Evolutionary conservation across 2,113 vertebrate species (phyloP).

Genomic region (Phalacrocorax carbo): DNA sequence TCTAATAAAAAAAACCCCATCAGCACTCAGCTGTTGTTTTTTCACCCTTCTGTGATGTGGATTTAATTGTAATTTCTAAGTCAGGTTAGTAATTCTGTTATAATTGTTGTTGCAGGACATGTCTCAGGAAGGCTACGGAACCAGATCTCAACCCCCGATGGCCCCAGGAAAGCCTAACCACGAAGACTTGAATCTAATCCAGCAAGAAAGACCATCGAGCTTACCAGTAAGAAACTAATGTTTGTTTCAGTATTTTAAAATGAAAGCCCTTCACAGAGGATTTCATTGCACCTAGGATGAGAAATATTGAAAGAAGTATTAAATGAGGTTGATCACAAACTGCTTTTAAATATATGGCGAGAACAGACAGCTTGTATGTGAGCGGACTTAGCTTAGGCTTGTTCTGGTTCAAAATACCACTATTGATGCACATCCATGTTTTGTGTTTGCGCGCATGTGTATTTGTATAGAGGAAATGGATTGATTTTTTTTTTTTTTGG

Average conservation of each 20-base stretch:
- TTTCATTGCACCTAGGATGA: neutral
- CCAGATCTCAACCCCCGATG: constrained; percentile 82
- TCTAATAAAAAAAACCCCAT: neutral
- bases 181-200: constrained; percentile 88
- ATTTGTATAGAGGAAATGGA: neutral
- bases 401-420: neutral
- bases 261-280: neutral
- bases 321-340: neutral
- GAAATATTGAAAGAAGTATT: neutral
- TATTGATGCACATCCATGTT: neutral
- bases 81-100: neutral
- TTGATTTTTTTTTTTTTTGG: neutral
- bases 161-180: constrained; percentile 89
- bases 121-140: constrained; percentile 89
- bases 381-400: neutral
- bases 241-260: constrained; percentile 21
- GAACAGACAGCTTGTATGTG: neutral
- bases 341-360: neutral
- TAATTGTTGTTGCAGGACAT: constrained; percentile 80
- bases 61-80: neutral
- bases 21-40: neutral
- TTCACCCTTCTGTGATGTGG: neutral
- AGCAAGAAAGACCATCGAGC: constrained; percentile 93
- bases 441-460: neutral
- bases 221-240: constrained; percentile 88